phyloP scores from a whole-genome alignment of 2,113 vertebrate species.

The Colistium nudipinnis region DNA sequence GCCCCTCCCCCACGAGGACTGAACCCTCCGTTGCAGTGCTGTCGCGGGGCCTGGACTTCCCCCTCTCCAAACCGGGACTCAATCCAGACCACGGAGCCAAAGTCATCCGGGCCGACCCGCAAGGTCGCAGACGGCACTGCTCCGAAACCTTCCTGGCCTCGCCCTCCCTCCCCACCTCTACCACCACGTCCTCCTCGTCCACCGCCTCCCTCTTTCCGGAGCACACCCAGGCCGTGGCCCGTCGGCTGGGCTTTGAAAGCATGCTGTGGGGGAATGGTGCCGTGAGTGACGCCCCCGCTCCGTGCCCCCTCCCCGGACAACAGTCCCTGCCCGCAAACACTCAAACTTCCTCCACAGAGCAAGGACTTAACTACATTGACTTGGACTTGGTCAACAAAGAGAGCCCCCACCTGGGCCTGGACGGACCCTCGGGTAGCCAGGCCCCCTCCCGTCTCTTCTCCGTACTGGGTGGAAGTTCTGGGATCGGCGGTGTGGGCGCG shows the following conservation, averaged over 20 bases:
- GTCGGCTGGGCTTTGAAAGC: conserved; percentile 78
- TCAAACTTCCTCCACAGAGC: conserved; percentile 74
- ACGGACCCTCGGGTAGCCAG: conserved; percentile 71
- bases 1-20: conserved; percentile 70
- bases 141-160: conserved; percentile 82
- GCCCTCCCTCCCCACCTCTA: conserved; percentile 70
- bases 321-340: conserved; percentile 51
- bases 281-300: conserved; percentile 56
- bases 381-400: conserved; percentile 85
- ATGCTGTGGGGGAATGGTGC: conserved; percentile 75
- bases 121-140: conserved; percentile 79
- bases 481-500: conserved; percentile 41
- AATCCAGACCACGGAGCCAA: conserved; percentile 83
- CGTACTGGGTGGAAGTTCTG: conserved; percentile 60
- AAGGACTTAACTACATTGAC: conserved; percentile 87
- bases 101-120: conserved; percentile 75
- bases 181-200: conserved; percentile 69
- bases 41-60: conserved; percentile 77
- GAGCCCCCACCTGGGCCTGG: conserved; percentile 66
- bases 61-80: conserved; percentile 69
- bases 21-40: conserved; percentile 67
- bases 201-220: conserved; percentile 78
- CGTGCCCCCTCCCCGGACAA: conserved; percentile 58
- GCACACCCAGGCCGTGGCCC: conserved; percentile 74
- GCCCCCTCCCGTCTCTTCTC: conserved; percentile 76